Evolutionary conservation across 2,888 invertebrate genomes (phyloP).

Genomic region (Nomada goodeniana): DNA sequence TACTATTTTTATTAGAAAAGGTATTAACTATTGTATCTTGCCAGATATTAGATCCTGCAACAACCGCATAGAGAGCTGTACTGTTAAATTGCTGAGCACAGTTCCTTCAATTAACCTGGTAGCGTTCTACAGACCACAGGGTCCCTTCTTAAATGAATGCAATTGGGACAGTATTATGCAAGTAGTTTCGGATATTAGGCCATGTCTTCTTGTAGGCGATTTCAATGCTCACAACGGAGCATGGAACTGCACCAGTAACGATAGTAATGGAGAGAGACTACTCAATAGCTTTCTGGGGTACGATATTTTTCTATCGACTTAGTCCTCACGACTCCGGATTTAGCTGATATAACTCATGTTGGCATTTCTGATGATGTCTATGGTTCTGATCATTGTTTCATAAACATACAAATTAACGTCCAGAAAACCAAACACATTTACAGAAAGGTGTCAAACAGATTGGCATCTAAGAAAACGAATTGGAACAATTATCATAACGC

Average conservation of each 20-base stretch:
- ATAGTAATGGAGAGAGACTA: background rate
- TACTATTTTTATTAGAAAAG: background rate
- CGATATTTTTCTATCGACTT: conserved; percentile 18
- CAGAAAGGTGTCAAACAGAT: conserved; percentile 7
- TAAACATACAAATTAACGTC: conserved; percentile 1
- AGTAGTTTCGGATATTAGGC: no score
- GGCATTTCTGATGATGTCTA: background rate
- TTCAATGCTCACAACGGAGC: conserved; percentile 16
- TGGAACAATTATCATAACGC: background rate
- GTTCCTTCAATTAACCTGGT: no score
- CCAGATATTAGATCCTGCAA: no score
- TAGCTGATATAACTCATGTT: background rate
- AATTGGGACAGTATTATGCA: no score
- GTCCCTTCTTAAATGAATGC: no score
- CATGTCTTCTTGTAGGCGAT: conserved; percentile 10
- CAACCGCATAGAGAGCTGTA: no score
- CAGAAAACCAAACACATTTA: conserved; percentile 4
- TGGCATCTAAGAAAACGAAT: conserved; percentile 2
- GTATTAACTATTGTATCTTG: no score
- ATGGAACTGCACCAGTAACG: conserved; percentile 8
- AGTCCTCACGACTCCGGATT: background rate
- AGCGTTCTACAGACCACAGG: no score
- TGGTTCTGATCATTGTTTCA: conserved; percentile 11
- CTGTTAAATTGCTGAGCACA: no score
- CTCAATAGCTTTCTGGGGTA: background rate